phyloP scores from a whole-genome alignment of 1,140 invertebrate species.

The Cydia amplana region DNA sequence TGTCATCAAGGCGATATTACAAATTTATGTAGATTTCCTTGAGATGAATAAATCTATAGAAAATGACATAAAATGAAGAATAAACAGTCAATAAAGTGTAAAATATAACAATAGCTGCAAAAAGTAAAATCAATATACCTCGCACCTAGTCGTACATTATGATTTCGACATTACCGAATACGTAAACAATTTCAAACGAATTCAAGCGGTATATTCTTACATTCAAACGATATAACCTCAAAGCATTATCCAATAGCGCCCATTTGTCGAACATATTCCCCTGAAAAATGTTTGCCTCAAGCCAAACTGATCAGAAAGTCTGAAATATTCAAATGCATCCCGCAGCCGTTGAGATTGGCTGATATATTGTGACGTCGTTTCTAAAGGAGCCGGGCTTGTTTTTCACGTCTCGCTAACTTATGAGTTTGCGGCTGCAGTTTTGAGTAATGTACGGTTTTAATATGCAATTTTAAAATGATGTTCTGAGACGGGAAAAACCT shows the following conservation, averaged over 20 bases:
- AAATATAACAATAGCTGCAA: not conserved
- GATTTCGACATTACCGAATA: not conserved
- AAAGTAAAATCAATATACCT: not conserved
- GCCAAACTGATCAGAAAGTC: conserved; percentile 30
- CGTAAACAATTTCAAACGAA: conserved; percentile 1
- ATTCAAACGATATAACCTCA: conserved; percentile 4
- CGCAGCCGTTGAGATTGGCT: not conserved
- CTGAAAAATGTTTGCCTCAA: conserved; percentile 16
- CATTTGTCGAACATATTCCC: conserved; percentile 15
- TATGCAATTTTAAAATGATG: conserved; percentile 18
- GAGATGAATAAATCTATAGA: too few species aligned
- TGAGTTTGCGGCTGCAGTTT: conserved; percentile 22
- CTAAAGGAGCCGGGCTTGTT: conserved; percentile 12
- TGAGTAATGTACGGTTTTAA: conserved; percentile 28
- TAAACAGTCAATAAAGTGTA: too few species aligned
- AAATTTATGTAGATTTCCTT: too few species aligned
- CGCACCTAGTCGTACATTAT: not conserved
- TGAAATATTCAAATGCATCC: conserved; percentile 32
- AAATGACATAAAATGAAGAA: too few species aligned
- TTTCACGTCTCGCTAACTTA: conserved; percentile 22
- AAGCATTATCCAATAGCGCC: conserved; percentile 16
- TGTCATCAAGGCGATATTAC: too few species aligned
- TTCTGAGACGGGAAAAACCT: not conserved
- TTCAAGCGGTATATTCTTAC: not conserved
- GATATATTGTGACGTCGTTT: conserved; percentile 18